A percentile compares a stretch with the other conserved stretches of the same genome.
Evolutionary conservation across 2,113 vertebrate species (phyloP).

Genomic region (Myiagra hebetior): DNA sequence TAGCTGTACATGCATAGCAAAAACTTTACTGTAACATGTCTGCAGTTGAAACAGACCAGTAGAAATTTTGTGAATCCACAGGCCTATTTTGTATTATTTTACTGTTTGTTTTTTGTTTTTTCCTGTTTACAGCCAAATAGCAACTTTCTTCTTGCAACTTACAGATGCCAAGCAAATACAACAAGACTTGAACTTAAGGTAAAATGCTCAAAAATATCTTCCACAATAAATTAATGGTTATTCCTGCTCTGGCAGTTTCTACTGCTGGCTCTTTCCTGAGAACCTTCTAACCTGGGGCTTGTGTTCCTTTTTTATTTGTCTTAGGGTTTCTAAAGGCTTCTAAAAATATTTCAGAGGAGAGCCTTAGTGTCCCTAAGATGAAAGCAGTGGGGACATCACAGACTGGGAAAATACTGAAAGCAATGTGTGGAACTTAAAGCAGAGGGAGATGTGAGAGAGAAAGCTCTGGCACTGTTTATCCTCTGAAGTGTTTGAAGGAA

Average conservation of each 20-base stretch:
- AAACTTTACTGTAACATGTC: not conserved
- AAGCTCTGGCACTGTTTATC: not conserved
- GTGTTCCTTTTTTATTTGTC: not conserved
- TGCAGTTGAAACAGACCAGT: not conserved
- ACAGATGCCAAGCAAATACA: conserved; percentile 96
- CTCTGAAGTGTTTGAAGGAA: not conserved
- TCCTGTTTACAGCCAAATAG: conserved; percentile 80
- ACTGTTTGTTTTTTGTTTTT: not conserved
- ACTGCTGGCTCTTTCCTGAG: not conserved
- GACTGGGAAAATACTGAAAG: not conserved
- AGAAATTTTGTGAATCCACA: not conserved
- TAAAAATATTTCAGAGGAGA: not conserved
- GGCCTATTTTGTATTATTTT: not conserved
- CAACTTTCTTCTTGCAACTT: conserved; percentile 95
- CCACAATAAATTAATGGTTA: not conserved
- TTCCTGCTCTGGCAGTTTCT: not conserved
- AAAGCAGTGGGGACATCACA: not conserved
- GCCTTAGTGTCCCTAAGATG: not conserved
- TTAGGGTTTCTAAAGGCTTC: not conserved
- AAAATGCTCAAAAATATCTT: conserved; percentile 15
- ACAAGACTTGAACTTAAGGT: conserved; percentile 96
- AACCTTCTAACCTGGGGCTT: not conserved
- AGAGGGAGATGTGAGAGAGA: not conserved
- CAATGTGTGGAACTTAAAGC: not conserved
- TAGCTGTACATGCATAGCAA: not conserved